phyloP scores from a whole-genome alignment of 2,113 vertebrate genomes.

The Grus americana region DNA sequence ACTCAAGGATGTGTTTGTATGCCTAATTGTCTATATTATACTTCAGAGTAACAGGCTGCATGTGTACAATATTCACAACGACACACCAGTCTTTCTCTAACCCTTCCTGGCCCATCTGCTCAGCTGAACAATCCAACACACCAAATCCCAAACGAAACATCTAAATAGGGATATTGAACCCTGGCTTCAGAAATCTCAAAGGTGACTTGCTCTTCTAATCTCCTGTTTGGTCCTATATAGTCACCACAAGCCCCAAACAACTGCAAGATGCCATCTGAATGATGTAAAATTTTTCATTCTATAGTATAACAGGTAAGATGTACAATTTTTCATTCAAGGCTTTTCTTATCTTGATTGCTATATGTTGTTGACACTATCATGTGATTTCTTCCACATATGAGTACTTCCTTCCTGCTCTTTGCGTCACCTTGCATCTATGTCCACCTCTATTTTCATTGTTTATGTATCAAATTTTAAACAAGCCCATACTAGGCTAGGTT shows the following conservation, averaged over 20 bases:
- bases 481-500: neutral
- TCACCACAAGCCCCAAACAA: neutral
- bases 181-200: neutral
- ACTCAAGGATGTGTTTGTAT: neutral
- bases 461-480: neutral
- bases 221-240: neutral
- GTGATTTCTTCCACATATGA: neutral
- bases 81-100: neutral
- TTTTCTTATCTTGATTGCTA: neutral
- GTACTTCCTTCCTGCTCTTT: neutral
- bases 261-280: neutral
- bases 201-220: neutral
- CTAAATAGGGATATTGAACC: neutral
- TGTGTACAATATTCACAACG: neutral
- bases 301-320: neutral
- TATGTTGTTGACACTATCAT: neutral
- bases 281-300: neutral
- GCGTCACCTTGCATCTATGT: neutral
- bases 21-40: neutral
- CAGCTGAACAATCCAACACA: neutral
- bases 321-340: neutral
- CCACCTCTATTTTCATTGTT: neutral
- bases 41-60: neutral
- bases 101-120: neutral
- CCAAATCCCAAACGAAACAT: neutral